Conservation (phyloP, 2,797 vertebrate species). For the Zalophus californianus region DNA sequence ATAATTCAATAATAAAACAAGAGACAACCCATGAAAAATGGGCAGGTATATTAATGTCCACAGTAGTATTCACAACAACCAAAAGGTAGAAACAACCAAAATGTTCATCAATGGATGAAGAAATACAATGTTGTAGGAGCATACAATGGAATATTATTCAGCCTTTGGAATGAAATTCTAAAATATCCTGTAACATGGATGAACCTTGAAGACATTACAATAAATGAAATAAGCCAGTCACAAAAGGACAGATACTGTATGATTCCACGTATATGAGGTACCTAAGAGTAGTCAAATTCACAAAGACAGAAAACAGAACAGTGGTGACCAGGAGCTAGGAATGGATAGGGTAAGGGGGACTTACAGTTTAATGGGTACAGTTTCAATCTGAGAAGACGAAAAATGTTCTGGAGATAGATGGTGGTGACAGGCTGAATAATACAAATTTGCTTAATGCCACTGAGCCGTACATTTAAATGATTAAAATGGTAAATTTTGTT, state of each 20-base stretch:
- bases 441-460: not conserved
- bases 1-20: not conserved
- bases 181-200: not conserved
- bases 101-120: not conserved
- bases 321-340: not conserved
- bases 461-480: not conserved
- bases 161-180: not conserved
- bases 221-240: not conserved
- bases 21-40: not conserved
- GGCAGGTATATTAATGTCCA: not conserved
- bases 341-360: not conserved
- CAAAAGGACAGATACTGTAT: not conserved
- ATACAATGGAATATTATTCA: not conserved
- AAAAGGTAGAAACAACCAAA: not conserved
- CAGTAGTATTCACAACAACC: not conserved
- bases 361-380: not conserved
- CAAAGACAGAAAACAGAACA: not conserved
- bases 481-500: not conserved
- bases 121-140: not conserved
- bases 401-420: not conserved
- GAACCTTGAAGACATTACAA: not conserved
- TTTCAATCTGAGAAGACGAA: not conserved
- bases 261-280: not conserved
- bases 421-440: not conserved
- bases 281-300: not conserved